A percentile compares a stretch with the other conserved stretches of the same genome.
Evolutionary conservation across 2,888 invertebrate species (phyloP).

Genomic region (Thera obeliscata): DNA sequence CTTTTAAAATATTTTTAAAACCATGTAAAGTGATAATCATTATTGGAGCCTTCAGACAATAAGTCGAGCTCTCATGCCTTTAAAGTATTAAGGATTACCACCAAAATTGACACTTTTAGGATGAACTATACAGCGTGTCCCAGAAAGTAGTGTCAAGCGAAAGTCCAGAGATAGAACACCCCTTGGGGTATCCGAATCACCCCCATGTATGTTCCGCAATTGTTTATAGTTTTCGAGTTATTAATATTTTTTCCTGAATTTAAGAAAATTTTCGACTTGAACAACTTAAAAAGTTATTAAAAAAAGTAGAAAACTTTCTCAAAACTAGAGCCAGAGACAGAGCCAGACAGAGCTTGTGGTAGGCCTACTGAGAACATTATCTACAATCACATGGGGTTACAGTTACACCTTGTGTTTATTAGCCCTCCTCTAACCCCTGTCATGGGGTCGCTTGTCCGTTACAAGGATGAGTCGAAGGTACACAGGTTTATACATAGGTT

Average conservation of each 20-base stretch:
- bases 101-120: neutral
- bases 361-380: constrained; percentile 21
- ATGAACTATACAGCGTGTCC: neutral
- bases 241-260: too few species aligned
- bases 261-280: too few species aligned
- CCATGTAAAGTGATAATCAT: constrained; percentile 5
- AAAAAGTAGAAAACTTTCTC: too few species aligned
- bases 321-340: too few species aligned
- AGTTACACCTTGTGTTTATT: constrained; percentile 53
- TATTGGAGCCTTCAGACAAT: neutral
- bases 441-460: constrained; percentile 49
- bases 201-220: too few species aligned
- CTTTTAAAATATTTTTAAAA: neutral
- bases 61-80: neutral
- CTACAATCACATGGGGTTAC: constrained; percentile 37
- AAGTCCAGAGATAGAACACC: too few species aligned
- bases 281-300: too few species aligned
- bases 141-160: too few species aligned
- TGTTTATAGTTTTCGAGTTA: too few species aligned
- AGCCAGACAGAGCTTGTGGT: too few species aligned
- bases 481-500: constrained; percentile 17
- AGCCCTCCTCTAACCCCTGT: constrained; percentile 54
- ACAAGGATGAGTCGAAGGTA: constrained; percentile 51
- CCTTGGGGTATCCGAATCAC: too few species aligned
- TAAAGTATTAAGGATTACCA: constrained; percentile 7